Percentiles rank a stretch among this genome's conserved stretches.
Conservation (phyloP, 92 coral and sea anemone genomes). For the Epizoanthus illoricatus region DNA sequence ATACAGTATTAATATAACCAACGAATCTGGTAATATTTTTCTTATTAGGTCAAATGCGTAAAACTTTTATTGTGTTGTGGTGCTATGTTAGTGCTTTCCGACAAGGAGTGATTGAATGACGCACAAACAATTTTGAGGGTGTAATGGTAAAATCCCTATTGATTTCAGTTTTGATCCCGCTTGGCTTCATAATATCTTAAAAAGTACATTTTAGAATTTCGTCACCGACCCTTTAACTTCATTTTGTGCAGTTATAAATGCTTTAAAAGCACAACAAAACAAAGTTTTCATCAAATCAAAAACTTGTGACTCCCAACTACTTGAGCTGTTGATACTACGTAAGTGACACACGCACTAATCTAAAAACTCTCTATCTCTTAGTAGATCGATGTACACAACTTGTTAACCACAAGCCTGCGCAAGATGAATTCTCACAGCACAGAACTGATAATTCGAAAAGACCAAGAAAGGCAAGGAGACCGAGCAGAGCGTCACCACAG, state of each 20-base stretch:
- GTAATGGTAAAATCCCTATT: neutral
- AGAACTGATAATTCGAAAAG: slow-evolving; percentile 65
- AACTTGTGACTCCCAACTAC: neutral
- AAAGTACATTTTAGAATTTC: neutral
- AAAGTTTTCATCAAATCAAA: neutral
- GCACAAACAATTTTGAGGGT: neutral
- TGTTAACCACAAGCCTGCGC: slow-evolving; percentile 34
- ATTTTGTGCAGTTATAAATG: neutral
- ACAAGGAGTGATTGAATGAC: neutral
- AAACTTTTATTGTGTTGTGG: neutral
- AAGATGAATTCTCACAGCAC: slow-evolving; percentile 73
- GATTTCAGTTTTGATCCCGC: neutral
- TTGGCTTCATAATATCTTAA: neutral
- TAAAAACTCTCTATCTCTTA: slow-evolving; percentile 10
- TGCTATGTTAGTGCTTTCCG: neutral
- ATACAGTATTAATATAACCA: slow-evolving; percentile 8
- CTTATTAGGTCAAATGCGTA: neutral
- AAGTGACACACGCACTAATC: neutral
- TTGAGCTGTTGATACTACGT: no score
- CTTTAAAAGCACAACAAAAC: slow-evolving; percentile 1
- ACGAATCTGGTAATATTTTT: neutral
- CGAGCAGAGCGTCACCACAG: slow-evolving; percentile 77
- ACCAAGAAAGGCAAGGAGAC: slow-evolving; percentile 77
- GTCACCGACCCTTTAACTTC: neutral
- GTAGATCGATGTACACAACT: slow-evolving; percentile 62